These are phyloP conservation scores for Eristalis arbustorum DNA, from an alignment of 2,888 invertebrate species.

Conservation along the genomic window DNA sequence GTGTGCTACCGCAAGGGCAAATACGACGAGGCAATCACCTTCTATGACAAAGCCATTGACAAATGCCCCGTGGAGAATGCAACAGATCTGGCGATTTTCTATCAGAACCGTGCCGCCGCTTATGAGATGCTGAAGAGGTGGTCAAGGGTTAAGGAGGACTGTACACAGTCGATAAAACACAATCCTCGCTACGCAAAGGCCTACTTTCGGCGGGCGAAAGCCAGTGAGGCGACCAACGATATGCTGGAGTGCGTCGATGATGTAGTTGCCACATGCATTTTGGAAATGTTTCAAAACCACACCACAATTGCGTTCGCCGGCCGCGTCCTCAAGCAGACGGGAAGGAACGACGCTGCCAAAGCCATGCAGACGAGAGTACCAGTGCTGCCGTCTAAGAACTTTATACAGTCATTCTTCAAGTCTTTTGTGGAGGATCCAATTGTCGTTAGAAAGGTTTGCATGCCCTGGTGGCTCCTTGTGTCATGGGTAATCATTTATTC, in stretches of 20 bases:
- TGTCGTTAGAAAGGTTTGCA: constrained; percentile 80
- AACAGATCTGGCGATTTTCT: too few species aligned
- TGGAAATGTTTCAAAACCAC: constrained; percentile 93
- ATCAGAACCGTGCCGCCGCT: too few species aligned
- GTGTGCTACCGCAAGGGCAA: constrained; percentile 91
- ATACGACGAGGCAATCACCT: constrained; percentile 93
- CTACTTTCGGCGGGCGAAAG: too few species aligned
- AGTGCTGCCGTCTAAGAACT: constrained; percentile 91
- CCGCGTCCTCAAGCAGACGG: constrained; percentile 89
- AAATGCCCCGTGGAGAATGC: too few species aligned
- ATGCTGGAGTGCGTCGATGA: too few species aligned
- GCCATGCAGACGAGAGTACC: constrained; percentile 86
- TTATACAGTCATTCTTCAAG: constrained; percentile 92
- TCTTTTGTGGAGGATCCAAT: constrained; percentile 94
- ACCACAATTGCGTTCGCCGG: constrained; percentile 91
- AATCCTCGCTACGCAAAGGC: too few species aligned
- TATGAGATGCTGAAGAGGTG: too few species aligned
- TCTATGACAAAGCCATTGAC: constrained; percentile 96
- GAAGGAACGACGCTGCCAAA: constrained; percentile 86
- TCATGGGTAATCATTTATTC: constrained; percentile 67
- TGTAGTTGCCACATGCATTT: too few species aligned
- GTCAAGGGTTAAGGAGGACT: too few species aligned
- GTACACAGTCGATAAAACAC: too few species aligned
- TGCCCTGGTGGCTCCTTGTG: constrained; percentile 27
- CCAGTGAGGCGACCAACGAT: too few species aligned